Conservation (phyloP, 2,888 invertebrate species). For the Mesodorylaimus sp. region DNA sequence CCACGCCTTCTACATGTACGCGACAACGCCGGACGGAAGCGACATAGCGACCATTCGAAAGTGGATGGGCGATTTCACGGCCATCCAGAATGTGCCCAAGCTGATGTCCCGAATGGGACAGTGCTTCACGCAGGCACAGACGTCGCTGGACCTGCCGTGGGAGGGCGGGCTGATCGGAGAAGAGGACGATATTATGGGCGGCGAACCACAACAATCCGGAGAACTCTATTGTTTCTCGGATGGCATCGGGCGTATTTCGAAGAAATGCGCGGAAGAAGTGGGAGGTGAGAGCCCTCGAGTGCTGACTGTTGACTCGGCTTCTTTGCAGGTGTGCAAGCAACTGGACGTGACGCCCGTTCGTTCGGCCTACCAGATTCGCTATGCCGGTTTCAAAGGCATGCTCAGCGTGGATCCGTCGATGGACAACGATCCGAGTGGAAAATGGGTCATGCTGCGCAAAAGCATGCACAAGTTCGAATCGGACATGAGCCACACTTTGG, state of each 20-base stretch:
- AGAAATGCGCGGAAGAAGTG: conserved; percentile 15
- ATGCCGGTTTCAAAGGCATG: conserved; percentile 27
- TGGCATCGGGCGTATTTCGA: conserved; percentile 23
- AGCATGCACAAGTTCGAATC: conserved; percentile 14
- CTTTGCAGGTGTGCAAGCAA: conserved; percentile 4
- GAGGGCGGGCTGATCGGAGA: background rate
- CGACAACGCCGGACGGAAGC: conserved; percentile 8
- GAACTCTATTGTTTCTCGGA: conserved; percentile 22
- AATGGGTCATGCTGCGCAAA: conserved; percentile 7
- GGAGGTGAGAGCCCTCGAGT: background rate
- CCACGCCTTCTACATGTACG: conserved; percentile 24
- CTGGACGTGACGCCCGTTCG: conserved; percentile 9
- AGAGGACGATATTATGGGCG: conserved; percentile 1
- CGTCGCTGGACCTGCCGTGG: background rate
- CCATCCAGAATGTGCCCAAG: conserved; percentile 22
- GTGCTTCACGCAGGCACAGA: conserved; percentile 26
- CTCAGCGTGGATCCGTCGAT: conserved; percentile 21
- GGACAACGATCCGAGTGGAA: conserved; percentile 12
- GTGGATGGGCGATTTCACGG: conserved; percentile 24
- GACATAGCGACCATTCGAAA: conserved; percentile 10
- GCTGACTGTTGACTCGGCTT: background rate
- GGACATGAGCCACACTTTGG: conserved; percentile 12
- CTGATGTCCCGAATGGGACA: conserved; percentile 33
- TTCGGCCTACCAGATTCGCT: conserved; percentile 19
- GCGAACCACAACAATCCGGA: background rate